These are phyloP conservation scores for Nixonia krombeini DNA, from an alignment of 1,140 invertebrate species.

Conservation along the genomic window DNA sequence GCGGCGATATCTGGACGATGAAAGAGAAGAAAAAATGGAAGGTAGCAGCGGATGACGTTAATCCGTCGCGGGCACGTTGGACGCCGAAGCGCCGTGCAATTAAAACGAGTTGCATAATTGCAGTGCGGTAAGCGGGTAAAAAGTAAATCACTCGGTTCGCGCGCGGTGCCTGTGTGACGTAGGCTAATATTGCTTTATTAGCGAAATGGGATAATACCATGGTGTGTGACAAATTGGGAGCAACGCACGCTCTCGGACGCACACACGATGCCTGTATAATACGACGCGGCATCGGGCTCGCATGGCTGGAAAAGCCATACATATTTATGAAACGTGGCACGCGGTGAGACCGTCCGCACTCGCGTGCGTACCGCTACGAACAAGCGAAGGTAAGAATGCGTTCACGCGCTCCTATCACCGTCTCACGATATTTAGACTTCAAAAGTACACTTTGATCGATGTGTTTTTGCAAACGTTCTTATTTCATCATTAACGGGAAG, in stretches of 20 bases:
- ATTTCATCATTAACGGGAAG: too few species aligned
- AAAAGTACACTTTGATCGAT: conserved; percentile 28
- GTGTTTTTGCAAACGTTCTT: too few species aligned
- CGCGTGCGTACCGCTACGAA: conserved; percentile 19
- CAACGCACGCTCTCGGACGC: conserved; percentile 61
- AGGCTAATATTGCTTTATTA: conserved; percentile 68
- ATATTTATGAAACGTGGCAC: conserved; percentile 62
- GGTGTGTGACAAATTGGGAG: conserved; percentile 72
- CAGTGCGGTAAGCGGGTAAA: conserved; percentile 46
- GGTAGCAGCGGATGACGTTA: conserved; percentile 19
- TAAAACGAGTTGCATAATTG: conserved; percentile 64
- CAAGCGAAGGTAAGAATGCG: conserved; percentile 44
- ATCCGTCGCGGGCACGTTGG: conserved; percentile 6
- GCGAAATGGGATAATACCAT: conserved; percentile 70
- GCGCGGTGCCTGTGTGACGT: conserved; percentile 32
- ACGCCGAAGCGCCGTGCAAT: conserved; percentile 56
- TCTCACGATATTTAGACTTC: conserved; percentile 25
- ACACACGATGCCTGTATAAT: conserved; percentile 42
- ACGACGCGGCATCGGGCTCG: conserved; percentile 18
- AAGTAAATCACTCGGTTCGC: conserved; percentile 52
- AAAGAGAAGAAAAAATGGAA: conserved; percentile 6
- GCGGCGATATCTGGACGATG: background rate
- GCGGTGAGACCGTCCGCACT: conserved; percentile 47
- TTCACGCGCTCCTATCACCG: conserved; percentile 50
- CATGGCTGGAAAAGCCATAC: conserved; percentile 62